Conservation (phyloP, 1,140 invertebrate species). For the Vanessa tameamea region DNA sequence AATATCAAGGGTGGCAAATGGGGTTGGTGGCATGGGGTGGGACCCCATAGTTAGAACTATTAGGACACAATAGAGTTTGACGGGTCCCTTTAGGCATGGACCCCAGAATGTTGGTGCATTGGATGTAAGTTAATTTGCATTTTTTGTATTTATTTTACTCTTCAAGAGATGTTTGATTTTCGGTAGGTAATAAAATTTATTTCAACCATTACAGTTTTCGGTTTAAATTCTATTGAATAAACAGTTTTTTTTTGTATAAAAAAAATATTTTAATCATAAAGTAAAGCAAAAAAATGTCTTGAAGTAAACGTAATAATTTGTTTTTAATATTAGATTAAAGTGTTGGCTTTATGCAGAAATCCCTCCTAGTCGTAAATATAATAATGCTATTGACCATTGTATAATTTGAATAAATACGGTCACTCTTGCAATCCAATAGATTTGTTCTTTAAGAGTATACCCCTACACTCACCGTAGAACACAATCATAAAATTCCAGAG, state of each 20-base stretch:
- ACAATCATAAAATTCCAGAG: too few relatives aligned
- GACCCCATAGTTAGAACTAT: conserved; percentile 55
- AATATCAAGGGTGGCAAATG: conserved; percentile 33
- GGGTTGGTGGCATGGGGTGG: conserved; percentile 46
- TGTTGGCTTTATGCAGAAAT: too few relatives aligned
- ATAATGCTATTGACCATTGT: too few relatives aligned
- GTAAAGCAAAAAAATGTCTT: too few relatives aligned
- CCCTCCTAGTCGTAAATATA: too few relatives aligned
- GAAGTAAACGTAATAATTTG: too few relatives aligned
- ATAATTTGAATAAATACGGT: too few relatives aligned
- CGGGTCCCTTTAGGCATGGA: conserved; percentile 45
- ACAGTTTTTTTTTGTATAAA: neutral
- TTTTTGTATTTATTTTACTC: conserved; percentile 51
- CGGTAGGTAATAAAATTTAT: conserved; percentile 24
- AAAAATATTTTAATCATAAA: too few relatives aligned
- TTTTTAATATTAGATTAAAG: too few relatives aligned
- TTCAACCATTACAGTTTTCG: neutral
- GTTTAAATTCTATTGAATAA: neutral
- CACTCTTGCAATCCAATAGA: too few relatives aligned
- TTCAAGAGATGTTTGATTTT: conserved; percentile 34
- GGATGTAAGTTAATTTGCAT: conserved; percentile 68
- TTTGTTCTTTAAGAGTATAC: too few relatives aligned
- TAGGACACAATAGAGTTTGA: conserved; percentile 63
- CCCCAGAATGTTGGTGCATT: conserved; percentile 43
- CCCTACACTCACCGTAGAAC: too few relatives aligned